phyloP scores from a whole-genome alignment of 2,113 vertebrate genomes.

The Cepphus grylle region DNA sequence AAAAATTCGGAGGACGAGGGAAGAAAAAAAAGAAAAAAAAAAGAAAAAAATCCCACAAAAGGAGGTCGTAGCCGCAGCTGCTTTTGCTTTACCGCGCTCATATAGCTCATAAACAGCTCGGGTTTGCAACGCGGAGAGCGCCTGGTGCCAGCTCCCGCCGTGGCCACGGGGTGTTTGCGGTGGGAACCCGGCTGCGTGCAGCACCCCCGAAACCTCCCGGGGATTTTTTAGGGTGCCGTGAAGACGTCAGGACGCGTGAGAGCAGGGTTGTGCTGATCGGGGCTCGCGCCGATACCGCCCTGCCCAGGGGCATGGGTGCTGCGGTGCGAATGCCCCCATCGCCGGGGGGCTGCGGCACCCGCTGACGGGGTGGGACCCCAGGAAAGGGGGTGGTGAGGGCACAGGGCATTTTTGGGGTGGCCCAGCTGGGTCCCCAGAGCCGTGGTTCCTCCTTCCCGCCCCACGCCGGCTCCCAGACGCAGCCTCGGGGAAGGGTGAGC shows the following conservation, averaged over 20 bases:
- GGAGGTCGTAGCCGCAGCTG: not conserved
- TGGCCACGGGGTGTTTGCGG: not conserved
- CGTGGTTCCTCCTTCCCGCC: not conserved
- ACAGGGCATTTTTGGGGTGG: not conserved
- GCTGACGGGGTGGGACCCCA: not conserved
- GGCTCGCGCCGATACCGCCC: rapidly evolving
- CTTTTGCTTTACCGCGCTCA: not conserved
- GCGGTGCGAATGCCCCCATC: not conserved
- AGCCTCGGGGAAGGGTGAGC: not conserved
- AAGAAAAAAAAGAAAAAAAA: not conserved
- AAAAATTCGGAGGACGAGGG: not conserved
- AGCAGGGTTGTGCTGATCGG: rapidly evolving
- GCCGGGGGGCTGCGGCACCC: not conserved
- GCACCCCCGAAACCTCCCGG: not conserved
- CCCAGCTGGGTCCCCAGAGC: not conserved
- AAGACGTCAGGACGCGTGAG: rapidly evolving
- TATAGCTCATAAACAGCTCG: not conserved
- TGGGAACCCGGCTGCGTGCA: not conserved
- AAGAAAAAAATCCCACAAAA: not conserved
- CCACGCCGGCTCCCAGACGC: rapidly evolving
- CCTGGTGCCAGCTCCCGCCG: not conserved
- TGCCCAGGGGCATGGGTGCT: not conserved
- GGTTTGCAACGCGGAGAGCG: not conserved
- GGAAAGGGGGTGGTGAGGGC: not conserved
- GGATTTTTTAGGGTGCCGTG: not conserved